Evolutionary conservation across 2,113 vertebrate genomes (phyloP).

Genomic region (Microtus oregoni): DNA sequence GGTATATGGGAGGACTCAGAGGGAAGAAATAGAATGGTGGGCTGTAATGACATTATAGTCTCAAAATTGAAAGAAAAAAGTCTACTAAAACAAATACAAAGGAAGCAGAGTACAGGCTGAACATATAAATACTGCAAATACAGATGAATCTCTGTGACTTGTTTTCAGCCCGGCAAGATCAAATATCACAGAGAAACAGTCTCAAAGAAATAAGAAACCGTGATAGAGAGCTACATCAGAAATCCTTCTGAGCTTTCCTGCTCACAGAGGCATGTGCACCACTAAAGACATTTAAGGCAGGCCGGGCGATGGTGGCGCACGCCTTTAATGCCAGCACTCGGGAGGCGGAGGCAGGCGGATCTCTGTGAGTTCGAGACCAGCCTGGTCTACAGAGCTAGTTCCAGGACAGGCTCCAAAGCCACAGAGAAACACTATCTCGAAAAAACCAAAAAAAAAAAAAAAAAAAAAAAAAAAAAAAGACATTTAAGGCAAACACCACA

Average conservation of each 20-base stretch:
- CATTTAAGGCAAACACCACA: not conserved
- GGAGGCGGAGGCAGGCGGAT: no score
- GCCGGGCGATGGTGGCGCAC: no score
- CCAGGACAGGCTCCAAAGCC: no score
- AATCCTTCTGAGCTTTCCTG: no score
- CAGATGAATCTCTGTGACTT: not conserved
- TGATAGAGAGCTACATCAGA: not conserved
- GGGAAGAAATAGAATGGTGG: not conserved
- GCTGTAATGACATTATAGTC: not conserved
- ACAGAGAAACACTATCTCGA: no score
- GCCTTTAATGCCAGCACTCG: no score
- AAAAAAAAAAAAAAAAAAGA: no score
- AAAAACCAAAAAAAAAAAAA: no score
- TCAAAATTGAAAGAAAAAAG: not conserved
- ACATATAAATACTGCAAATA: no score
- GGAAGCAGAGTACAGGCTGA: not conserved
- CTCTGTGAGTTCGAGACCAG: no score
- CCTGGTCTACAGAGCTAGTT: no score
- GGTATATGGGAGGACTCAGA: not conserved
- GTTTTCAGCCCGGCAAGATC: no score
- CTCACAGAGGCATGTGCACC: not conserved
- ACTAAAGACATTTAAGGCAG: not conserved
- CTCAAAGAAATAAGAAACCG: not conserved
- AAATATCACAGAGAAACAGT: not conserved
- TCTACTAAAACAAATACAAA: not conserved